Conservation (phyloP, 1,140 invertebrate species). For the Bombus difficillimus region DNA sequence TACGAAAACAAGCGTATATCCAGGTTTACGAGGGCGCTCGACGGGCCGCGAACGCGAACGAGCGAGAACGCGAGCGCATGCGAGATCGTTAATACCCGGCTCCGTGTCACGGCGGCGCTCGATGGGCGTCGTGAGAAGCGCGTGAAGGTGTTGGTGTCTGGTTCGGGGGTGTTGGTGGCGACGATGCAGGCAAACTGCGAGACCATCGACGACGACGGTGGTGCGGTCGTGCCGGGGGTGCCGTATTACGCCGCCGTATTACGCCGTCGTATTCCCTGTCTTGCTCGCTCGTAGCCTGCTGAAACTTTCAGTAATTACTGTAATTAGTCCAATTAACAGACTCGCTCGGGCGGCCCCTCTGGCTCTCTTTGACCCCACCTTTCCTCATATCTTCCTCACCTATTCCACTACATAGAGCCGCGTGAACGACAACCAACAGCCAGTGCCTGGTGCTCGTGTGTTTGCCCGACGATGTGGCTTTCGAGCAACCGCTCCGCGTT, state of each 20-base stretch:
- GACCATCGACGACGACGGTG: slow-evolving; percentile 57
- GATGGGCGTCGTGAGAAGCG: slow-evolving; percentile 62
- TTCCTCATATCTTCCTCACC: slow-evolving; percentile 37
- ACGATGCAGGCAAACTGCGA: slow-evolving; percentile 50
- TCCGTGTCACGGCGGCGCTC: slow-evolving; percentile 65
- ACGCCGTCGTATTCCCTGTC: slow-evolving; percentile 68
- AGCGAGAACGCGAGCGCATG: slow-evolving; percentile 48
- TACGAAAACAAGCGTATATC: slow-evolving; percentile 73
- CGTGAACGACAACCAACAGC: slow-evolving; percentile 58
- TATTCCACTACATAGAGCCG: slow-evolving; percentile 47
- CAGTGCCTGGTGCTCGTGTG: slow-evolving; percentile 13
- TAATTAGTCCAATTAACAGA: slow-evolving; percentile 83
- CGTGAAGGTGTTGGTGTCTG: slow-evolving; percentile 61
- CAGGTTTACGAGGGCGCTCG: slow-evolving; percentile 68
- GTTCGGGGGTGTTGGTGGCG: slow-evolving; percentile 41
- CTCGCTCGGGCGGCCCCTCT: slow-evolving; percentile 78
- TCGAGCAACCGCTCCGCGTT: slow-evolving; percentile 58
- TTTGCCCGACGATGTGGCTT: slow-evolving; percentile 63
- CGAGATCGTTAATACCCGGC: slow-evolving; percentile 75
- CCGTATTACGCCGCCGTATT: slow-evolving; percentile 67
- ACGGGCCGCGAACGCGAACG: slow-evolving; percentile 39
- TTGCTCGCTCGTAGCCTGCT: slow-evolving; percentile 72
- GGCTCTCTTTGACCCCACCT: slow-evolving; percentile 53
- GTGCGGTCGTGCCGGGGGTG: slow-evolving; percentile 55
- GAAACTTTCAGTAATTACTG: slow-evolving; percentile 83